Conservation (phyloP, 2,888 invertebrate genomes). For the Scaptomyza tumidula region DNA sequence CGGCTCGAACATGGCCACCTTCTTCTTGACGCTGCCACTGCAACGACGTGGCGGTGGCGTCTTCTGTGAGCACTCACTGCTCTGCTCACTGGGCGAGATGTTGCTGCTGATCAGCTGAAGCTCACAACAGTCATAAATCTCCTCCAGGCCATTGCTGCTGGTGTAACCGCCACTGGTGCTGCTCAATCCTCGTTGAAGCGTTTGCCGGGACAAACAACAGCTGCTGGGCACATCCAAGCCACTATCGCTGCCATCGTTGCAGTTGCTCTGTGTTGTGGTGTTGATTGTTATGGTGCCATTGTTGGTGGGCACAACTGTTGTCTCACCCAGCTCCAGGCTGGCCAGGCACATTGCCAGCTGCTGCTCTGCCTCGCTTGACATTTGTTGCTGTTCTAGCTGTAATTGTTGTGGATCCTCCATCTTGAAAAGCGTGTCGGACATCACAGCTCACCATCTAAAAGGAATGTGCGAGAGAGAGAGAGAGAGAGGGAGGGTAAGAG, state of each 20-base stretch:
- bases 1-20: conserved; percentile 86
- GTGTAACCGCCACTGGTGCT: conserved; percentile 88
- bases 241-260: conserved; percentile 90
- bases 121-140: conserved; percentile 80
- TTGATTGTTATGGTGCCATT: conserved; percentile 11
- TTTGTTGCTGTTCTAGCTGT: conserved; percentile 48
- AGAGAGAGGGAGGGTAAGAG: conserved; percentile 3
- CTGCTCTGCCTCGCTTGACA: conserved; percentile 48
- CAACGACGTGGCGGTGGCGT: conserved; percentile 59
- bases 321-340: conserved; percentile 74
- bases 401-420: conserved; percentile 51
- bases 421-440: conserved; percentile 68
- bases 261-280: conserved; percentile 51
- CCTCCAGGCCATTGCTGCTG: conserved; percentile 85
- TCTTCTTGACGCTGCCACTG: conserved; percentile 86
- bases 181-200: conserved; percentile 86
- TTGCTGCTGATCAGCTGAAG: conserved; percentile 45
- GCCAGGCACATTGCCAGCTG: conserved; percentile 70
- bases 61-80: conserved; percentile 89
- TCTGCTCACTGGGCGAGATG: conserved; percentile 87
- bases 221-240: conserved; percentile 89
- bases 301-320: conserved; percentile 29
- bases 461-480: conserved; percentile 3
- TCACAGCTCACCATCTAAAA: conserved; percentile 43
- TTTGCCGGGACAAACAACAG: conserved; percentile 79